phyloP scores from a whole-genome alignment of 2,797 vertebrate species.

The Onychomys arenicola region DNA sequence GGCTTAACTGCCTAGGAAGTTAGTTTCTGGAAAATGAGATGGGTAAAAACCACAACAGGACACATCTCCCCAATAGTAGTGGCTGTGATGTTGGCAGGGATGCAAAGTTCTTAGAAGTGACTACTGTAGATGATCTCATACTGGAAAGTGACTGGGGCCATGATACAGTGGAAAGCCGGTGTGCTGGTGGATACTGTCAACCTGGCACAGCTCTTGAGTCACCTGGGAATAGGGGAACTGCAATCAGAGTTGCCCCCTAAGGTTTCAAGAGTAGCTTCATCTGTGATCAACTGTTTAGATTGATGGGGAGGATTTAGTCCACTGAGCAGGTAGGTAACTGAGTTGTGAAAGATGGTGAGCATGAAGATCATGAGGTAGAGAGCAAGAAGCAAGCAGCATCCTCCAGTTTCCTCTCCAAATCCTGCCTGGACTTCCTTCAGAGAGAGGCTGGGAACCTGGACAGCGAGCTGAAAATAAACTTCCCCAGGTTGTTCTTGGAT shows the following conservation, averaged over 20 bases:
- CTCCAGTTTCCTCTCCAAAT: not conserved
- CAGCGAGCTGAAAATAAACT: not conserved
- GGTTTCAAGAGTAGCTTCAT: not conserved
- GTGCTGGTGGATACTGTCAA: not conserved
- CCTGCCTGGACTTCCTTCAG: not conserved
- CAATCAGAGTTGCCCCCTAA: not conserved
- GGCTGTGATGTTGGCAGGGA: not conserved
- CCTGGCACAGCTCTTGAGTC: not conserved
- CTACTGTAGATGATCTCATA: not conserved
- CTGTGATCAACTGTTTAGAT: not conserved
- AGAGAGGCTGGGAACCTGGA: not conserved
- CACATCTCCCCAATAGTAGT: not conserved
- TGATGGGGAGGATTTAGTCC: too few relatives aligned
- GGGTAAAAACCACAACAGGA: not conserved
- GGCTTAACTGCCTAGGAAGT: not conserved
- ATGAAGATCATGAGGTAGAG: not conserved
- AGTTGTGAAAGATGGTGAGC: not conserved
- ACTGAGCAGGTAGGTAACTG: not conserved
- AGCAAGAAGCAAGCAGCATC: not conserved
- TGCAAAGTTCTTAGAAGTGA: not conserved
- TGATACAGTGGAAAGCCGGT: not conserved
- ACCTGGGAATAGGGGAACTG: not conserved
- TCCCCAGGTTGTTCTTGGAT: not conserved
- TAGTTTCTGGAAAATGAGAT: not conserved
- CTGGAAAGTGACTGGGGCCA: fast-evolving